Base-by-base conservation (phyloP, 1,140 invertebrate genomes). In the Drosophila pruinosa region DNA sequence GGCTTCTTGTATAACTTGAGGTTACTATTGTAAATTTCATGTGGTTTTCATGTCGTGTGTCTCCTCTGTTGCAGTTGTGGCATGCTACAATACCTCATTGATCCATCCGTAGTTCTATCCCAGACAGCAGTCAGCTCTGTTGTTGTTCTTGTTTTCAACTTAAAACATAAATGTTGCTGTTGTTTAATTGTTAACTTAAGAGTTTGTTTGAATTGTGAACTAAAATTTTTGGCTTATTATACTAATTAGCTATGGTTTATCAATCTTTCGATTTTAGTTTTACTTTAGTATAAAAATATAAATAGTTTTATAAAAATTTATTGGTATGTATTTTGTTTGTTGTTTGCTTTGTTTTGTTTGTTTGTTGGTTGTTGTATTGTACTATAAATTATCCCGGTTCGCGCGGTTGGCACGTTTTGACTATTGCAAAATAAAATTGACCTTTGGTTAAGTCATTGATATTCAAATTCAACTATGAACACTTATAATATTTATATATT, bases 381-480 rank as follows among this genome's bases (percentile, higher is more conserved):
- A 91, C 90, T 91, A 91, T 91, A 91, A 91, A 91, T 91, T 91
- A 91, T 91, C 78, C 90, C 88, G 90, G 90, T 89, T 83, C 75
- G 88, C 74, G 82, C 70, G 47, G 50, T 57, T 39, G 31, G 71
- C 75, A 74, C 82, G 75, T 72, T 74, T 80, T 75, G 47, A 81
- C 90, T 91, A 91, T 91, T 91, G 90, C 90, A 91, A 91, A 76
- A 81, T 61, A 85, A 78, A 89, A 48, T 68, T 62, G 45, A 52
- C 39, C 38, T 64, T 56, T 56, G 39, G 15, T 65, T 36, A 3
- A 50, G 56, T 54, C 61, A 47, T 64, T 54, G 52, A n/a, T 77
- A 36, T 57, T 63, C 58, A 86, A 83, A 75, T 81, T 81, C 70
- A 78, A 80, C 79, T 69, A 72, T 85, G 74, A 86, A 78, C 71